These are phyloP conservation scores for Lasioglossum marginatum DNA, from an alignment of 2,888 invertebrate genomes.

Conservation along the genomic window DNA sequence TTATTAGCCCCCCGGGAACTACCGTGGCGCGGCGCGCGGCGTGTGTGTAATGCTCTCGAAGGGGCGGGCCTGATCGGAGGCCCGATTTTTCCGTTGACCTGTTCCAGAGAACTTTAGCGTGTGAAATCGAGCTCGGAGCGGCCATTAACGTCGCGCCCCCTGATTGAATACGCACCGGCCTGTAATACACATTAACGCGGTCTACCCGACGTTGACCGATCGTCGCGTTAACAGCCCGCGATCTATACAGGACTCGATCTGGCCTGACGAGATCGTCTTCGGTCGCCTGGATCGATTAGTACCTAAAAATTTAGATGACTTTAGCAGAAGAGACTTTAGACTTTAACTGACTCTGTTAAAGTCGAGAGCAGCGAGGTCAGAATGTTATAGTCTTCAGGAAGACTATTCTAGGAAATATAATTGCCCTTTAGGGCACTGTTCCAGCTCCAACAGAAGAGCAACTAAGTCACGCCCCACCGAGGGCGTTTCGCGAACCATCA, in stretches of 20 bases:
- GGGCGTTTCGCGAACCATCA: too few relatives aligned
- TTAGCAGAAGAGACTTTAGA: too few relatives aligned
- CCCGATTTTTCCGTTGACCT: background rate
- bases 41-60: background rate
- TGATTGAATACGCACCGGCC: background rate
- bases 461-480: too few relatives aligned
- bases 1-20: slow-evolving; percentile 24
- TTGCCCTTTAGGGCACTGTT: background rate
- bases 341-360: background rate
- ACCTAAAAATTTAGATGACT: background rate
- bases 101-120: background rate
- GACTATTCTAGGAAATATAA: too few relatives aligned
- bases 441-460: too few relatives aligned
- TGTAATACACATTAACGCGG: background rate
- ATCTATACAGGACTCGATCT: background rate
- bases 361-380: background rate
- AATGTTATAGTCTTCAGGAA: background rate
- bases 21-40: background rate
- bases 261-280: background rate
- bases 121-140: slow-evolving; percentile 12
- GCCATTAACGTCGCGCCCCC: background rate
- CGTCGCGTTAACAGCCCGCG: background rate
- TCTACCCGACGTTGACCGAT: background rate
- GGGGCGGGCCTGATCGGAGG: background rate
- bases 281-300: background rate